These are phyloP conservation scores for Bombus pyrosoma DNA, from an alignment of 1,140 invertebrate genomes.

Conservation along the genomic window DNA sequence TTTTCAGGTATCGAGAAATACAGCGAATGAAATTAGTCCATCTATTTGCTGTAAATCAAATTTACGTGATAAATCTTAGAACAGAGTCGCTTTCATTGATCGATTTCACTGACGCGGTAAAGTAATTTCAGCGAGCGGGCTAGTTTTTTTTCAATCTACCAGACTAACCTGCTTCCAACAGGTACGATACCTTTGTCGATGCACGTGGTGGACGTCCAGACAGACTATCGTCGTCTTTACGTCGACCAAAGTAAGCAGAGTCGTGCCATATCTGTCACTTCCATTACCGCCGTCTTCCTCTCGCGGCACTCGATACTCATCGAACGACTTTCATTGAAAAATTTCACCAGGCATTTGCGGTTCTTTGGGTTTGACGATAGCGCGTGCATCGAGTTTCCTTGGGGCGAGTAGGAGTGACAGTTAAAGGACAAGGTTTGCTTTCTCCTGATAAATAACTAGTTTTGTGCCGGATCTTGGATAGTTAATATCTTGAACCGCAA, in stretches of 20 bases:
- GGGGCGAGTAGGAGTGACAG: background rate
- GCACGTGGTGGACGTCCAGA: slow-evolving; percentile 40
- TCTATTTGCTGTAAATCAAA: background rate
- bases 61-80: background rate
- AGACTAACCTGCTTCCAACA: slow-evolving; percentile 61
- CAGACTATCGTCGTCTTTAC: slow-evolving; percentile 46
- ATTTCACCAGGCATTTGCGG: slow-evolving; percentile 48
- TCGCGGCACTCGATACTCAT: slow-evolving; percentile 26
- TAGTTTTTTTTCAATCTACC: slow-evolving; percentile 45
- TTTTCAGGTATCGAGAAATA: background rate
- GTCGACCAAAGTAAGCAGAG: background rate
- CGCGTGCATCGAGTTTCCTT: background rate
- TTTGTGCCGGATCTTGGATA: background rate
- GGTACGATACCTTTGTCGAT: slow-evolving; percentile 49
- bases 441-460: background rate
- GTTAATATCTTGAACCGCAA: background rate
- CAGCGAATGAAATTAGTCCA: too few species aligned
- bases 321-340: slow-evolving; percentile 61
- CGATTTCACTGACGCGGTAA: slow-evolving; percentile 53
- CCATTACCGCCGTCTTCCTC: background rate
- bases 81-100: slow-evolving; percentile 57
- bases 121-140: slow-evolving; percentile 38
- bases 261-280: background rate
- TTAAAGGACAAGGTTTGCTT: background rate
- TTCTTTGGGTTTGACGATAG: background rate